Conservation (phyloP, 2,113 vertebrate genomes). For the Dinomys branickii region DNA sequence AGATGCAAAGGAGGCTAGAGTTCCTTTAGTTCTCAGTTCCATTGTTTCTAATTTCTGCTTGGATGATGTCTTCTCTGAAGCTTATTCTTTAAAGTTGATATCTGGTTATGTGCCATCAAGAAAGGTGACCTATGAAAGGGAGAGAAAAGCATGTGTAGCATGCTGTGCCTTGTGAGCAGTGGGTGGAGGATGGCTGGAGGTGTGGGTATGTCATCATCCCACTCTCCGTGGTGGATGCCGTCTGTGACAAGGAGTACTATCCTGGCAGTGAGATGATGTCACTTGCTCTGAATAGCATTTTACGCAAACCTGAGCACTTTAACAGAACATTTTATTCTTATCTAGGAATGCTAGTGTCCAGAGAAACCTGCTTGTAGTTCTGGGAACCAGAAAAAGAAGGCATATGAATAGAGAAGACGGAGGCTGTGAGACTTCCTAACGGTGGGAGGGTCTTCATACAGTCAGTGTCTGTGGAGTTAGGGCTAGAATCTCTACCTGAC, state of each 20-base stretch:
- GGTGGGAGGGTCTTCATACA: background rate
- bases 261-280: background rate
- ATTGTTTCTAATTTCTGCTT: background rate
- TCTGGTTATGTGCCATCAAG: background rate
- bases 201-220: background rate
- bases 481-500: background rate
- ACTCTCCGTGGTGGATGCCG: background rate
- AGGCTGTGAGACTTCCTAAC: background rate
- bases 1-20: background rate
- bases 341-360: background rate
- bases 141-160: background rate
- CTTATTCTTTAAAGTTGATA: background rate
- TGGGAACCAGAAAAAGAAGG: background rate
- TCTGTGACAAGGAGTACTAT: background rate
- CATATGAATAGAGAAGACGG: background rate
- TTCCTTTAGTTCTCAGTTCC: background rate
- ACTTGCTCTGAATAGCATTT: background rate
- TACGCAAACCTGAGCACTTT: background rate
- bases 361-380: background rate
- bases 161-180: accelerated
- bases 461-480: background rate
- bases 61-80: background rate
- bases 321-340: background rate
- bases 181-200: too few relatives aligned
- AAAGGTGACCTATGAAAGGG: background rate